Evolutionary conservation across 1,140 invertebrate genomes (phyloP), one percentile per base, ranked within the genome.

Genomic region (Linepithema humile): DNA sequence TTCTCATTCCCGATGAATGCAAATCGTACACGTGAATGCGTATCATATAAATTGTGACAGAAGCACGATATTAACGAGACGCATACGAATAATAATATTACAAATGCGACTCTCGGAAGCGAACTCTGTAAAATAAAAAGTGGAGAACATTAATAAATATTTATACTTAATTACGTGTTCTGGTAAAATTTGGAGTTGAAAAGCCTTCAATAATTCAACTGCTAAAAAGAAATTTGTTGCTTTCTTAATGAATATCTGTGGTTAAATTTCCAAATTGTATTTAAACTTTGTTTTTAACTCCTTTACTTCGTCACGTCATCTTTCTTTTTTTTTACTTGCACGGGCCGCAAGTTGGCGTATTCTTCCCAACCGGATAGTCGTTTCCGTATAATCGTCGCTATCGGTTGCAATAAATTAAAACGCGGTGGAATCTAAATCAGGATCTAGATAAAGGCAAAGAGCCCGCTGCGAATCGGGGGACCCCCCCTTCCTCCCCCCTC

Each of bases 401-500:
- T 87, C 75, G 50, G 40, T 65, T 38, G 26, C 64, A 82, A 90
- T 91, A 90, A 91, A 90, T 91, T 87, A 84, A 86, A 88, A 75
- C 17, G n/a, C 20, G 80, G 65, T 29, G 15, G 62, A 77, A 84
- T 84, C 69, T 88, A 84, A 84, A 89, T 89, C 80, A 82, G 55
- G 48, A 84, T 84, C 87, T 70, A 57, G 45, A 84, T 62, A 80
- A 53, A 69, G 23, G 43, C 60, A 67, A 64, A 64, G 53, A 40
- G 45, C 20, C 26, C 23, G 82, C 32, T 17, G 38, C 15, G 35
- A 72, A n/a, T 53, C 26, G 26, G 38, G 67, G 17, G 53, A 26
- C 26, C 40, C 70, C 48, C 64, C 23, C 65, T 73, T 62, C 64
- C 26, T 32, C 70, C 48, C 64, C 23, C 65, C 69, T 62, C 64